Evolutionary conservation across 2,113 vertebrate genomes (phyloP), one percentile per base, ranked within the genome.

Genomic region (Zosterops hypoxanthus): DNA sequence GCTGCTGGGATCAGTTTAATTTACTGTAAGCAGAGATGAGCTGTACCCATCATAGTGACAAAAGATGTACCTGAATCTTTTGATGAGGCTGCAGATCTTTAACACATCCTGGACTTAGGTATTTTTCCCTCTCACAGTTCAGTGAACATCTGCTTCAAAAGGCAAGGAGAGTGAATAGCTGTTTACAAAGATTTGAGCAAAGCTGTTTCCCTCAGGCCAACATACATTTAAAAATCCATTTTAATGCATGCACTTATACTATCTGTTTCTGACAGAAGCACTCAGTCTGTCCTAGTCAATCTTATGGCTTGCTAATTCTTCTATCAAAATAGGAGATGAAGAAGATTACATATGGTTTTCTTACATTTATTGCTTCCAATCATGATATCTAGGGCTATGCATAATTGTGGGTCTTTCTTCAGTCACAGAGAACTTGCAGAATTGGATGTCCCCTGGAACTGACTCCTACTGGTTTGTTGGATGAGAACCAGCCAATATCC

Each of bases 151-250:
- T 75, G 25, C 83, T 86, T 92, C 59, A 81, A 94, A 82, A 80
- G 44, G 33, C 72, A 65, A 49, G 65, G 56, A 70, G 59, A 85
- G 66, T 69, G 82, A 95, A 86, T 94, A 83, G 83, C 82, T 95
- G 90, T 95, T 95, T 93, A 86, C 82, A 77, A 94, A 94, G 83
- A 90, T 75, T 84, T 91, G 82, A 95, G 90, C 57, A 94, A 94
- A 94, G 66, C 86, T 90, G 13, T 91, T 88, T 86, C 78, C 90
- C 91, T 82, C 52, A 90, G 92, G 88, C 81, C 86, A 82, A 83
- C 41, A 65, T 76, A 85, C 52, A 86, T 86, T 91, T 92, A 82
- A 94, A 94, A 95, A 92, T 76, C 94, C 71, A 73, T 92, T 96
- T 94, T 94, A 94, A 80, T 81, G 78, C 63, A 57, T 55, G 18